Conservation (phyloP, 2,113 vertebrate genomes). For the Epinephelus cyanopodus region DNA sequence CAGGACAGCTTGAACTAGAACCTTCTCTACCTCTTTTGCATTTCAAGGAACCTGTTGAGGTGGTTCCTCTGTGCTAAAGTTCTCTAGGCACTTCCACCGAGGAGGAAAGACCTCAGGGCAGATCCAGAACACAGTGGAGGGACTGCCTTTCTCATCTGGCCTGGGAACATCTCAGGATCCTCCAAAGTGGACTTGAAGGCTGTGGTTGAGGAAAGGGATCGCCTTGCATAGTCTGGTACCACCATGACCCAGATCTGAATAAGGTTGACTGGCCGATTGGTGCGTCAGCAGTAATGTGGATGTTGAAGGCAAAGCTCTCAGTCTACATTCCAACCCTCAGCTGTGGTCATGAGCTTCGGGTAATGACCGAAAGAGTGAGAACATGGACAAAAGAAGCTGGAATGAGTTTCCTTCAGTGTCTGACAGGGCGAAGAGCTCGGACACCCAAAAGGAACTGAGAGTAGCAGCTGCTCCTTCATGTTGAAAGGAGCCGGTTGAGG, state of each 20-base stretch:
- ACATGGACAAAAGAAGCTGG: not conserved
- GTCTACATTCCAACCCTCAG: too few relatives aligned
- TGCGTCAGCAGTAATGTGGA: too few relatives aligned
- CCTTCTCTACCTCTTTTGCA: not conserved
- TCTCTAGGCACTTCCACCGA: not conserved
- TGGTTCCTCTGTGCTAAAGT: not conserved
- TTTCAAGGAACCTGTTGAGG: not conserved
- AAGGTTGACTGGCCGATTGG: not conserved
- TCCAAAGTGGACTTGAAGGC: not conserved
- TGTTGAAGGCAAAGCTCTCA: too few relatives aligned
- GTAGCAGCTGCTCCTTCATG: constrained; percentile 1
- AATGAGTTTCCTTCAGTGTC: too few relatives aligned
- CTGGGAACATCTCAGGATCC: not conserved
- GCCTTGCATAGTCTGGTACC: not conserved
- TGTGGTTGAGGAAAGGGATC: not conserved
- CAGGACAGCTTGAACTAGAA: too few relatives aligned
- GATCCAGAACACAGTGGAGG: not conserved
- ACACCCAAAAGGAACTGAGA: not conserved
- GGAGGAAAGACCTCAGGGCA: not conserved
- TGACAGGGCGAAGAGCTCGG: too few relatives aligned
- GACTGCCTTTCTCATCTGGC: not conserved
- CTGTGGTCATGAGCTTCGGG: too few relatives aligned
- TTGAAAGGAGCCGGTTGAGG: too few relatives aligned
- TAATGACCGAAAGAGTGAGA: too few relatives aligned
- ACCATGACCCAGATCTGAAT: not conserved